A percentile compares a stretch with the other conserved stretches of the same genome.
Conservation (phyloP, 2,113 vertebrate species). For the Aspiorhynchus laticeps region DNA sequence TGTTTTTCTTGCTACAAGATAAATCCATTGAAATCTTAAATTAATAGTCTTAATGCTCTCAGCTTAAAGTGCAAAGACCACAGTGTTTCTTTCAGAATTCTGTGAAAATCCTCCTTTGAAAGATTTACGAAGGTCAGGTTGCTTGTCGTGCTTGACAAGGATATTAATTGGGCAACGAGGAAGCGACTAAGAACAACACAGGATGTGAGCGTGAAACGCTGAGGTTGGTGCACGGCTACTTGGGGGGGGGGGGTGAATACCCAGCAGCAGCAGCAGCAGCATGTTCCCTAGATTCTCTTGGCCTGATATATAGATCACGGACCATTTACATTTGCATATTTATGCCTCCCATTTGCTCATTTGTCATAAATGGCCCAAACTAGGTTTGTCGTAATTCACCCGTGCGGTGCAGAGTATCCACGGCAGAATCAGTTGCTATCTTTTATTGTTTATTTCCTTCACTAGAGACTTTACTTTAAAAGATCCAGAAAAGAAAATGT, state of each 20-base stretch:
- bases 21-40: neutral
- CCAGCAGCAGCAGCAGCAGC: too few relatives aligned
- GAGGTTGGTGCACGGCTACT: conserved; percentile 38
- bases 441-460: neutral
- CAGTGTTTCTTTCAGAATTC: conserved; percentile 2
- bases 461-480: neutral
- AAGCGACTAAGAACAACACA: conserved; percentile 50
- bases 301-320: conserved; percentile 41
- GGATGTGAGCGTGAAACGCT: conserved; percentile 41
- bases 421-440: neutral
- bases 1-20: neutral
- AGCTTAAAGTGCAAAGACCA: neutral
- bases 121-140: conserved; percentile 34
- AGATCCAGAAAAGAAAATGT: conserved; percentile 19
- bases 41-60: neutral
- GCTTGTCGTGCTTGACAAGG: conserved; percentile 45
- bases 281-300: conserved; percentile 51
- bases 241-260: conserved; percentile 42
- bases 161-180: conserved; percentile 53
- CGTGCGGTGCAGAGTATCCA: neutral
- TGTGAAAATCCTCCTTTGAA: neutral
- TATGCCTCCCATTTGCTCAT: conserved; percentile 47
- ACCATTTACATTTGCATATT: conserved; percentile 52
- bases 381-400: conserved; percentile 24
- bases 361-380: conserved; percentile 34